Evolutionary conservation across 2,797 vertebrate genomes (phyloP), one percentile per base, ranked within the genome.

Genomic region (Hirundo rustica): DNA sequence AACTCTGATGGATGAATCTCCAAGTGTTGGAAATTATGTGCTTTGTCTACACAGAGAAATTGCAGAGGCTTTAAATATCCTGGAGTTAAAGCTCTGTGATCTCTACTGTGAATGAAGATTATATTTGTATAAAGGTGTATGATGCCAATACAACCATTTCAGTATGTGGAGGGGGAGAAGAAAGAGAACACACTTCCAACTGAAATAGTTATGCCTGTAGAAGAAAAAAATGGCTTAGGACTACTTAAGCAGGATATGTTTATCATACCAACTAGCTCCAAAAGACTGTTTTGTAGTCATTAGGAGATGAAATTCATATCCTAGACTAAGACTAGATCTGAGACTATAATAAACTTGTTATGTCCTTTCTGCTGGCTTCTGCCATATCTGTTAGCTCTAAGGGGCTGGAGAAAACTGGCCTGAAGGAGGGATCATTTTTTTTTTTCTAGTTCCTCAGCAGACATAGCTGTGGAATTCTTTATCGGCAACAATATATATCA

Each of bases 11-110:
- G 74, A 88, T 90, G 76, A 78, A 70, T 67, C 73, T 85, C 53
- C 45, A 81, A 88, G 89, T 74, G 67, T 57, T 62, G 45, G 77
- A 96, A 89, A 92, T 86, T 42, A 73, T 61, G 71, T 84, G 77
- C 42, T 95, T 88, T 95, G 74, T 90, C 77, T 83, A 73, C 90
- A 54, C 21, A 77, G 70, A 91, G 65, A 82, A 92, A 73, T 74
- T 77, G 60, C 67, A 93, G 51, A 53, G 55, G 40, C 88, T 95
- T 95, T 95, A 95, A 95, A 90, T 93, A 94, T 66, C 80, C 51
- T 60, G 60, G 70, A 94, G 29, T 58, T 92, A 76, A 88, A 92
- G 44, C 66, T 90, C 55, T 86, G 62, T 92, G 88, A 77, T 92
- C 62, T 84, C 55, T 75, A 23, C 74, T 88, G 55, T 90, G 95